A percentile compares a stretch with the other conserved stretches of the same genome.
Conservation (phyloP, 2,113 vertebrate genomes). For the Sphyrna mokarran region DNA sequence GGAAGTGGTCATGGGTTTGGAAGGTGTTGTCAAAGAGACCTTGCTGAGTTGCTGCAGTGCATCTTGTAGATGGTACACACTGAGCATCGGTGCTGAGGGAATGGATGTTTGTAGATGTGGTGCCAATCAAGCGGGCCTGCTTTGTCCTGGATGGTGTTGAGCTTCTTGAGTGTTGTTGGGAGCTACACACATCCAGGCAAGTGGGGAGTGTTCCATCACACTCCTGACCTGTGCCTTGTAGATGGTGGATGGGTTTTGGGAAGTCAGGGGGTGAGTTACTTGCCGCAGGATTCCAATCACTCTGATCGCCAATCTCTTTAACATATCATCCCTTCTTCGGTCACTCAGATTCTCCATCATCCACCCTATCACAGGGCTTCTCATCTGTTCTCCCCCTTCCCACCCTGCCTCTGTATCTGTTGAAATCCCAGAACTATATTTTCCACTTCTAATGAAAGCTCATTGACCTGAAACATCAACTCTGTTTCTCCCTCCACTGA, state of each 20-base stretch:
- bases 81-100: too few relatives aligned
- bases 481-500: background rate
- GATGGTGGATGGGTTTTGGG: background rate
- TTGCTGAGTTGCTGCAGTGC: too few relatives aligned
- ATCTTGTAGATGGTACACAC: too few relatives aligned
- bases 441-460: background rate
- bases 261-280: background rate
- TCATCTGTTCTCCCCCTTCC: background rate
- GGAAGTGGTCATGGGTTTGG: too few relatives aligned
- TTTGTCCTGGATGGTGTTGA: too few relatives aligned
- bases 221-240: background rate
- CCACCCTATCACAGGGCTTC: background rate
- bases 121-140: too few relatives aligned
- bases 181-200: background rate
- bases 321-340: background rate
- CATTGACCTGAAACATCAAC: background rate
- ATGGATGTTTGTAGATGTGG: too few relatives aligned
- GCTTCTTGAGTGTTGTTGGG: too few relatives aligned
- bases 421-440: background rate
- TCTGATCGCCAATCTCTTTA: background rate
- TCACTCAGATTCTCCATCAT: too few relatives aligned
- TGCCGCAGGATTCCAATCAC: background rate
- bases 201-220: background rate
- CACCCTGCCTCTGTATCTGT: background rate
- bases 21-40: too few relatives aligned